These are phyloP conservation scores for Eulemur rufifrons DNA, from an alignment of 2,113 vertebrate genomes.

Conservation along the genomic window DNA sequence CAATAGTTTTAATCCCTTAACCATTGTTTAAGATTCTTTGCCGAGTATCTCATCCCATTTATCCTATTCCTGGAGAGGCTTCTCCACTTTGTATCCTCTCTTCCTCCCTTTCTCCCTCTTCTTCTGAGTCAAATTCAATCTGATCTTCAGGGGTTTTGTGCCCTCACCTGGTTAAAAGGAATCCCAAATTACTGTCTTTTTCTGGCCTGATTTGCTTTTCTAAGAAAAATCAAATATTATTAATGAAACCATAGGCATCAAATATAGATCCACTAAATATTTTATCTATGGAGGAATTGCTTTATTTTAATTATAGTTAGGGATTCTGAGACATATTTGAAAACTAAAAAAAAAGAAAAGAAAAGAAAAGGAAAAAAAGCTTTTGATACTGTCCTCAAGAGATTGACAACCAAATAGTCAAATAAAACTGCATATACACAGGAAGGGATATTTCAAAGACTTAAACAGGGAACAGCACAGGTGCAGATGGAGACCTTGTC, in stretches of 20 bases:
- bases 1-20: not conserved
- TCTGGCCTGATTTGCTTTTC: not conserved
- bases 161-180: not conserved
- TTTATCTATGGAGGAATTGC: not conserved
- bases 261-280: not conserved
- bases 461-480: not conserved
- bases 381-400: not conserved
- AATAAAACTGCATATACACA: not conserved
- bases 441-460: not conserved
- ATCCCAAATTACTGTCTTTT: not conserved
- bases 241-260: not conserved
- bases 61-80: not conserved
- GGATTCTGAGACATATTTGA: conserved; percentile 1
- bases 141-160: not conserved
- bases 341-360: not conserved
- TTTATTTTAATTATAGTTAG: not conserved
- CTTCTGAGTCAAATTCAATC: not conserved
- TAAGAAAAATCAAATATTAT: not conserved
- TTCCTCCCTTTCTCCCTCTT: not conserved
- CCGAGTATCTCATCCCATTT: not conserved
- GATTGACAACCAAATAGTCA: not conserved
- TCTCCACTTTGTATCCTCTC: not conserved
- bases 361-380: not conserved
- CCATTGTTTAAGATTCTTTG: not conserved
- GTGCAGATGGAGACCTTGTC: not conserved